These are phyloP conservation scores for Caenorhabditis wallacei DNA, from an alignment of 2,888 invertebrate species.

Conservation along the genomic window DNA sequence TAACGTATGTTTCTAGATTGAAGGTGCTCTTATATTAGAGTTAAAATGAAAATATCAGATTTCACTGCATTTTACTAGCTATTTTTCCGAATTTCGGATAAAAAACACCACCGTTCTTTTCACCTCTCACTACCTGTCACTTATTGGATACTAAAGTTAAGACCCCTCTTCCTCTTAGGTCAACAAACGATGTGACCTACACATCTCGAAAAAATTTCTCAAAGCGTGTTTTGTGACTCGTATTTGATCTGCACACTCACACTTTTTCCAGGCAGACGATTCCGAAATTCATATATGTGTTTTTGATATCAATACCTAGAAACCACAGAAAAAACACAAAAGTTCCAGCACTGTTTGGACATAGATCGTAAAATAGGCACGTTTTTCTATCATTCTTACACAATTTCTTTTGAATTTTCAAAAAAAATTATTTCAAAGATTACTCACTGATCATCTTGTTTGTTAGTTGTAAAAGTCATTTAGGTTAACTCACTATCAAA, in stretches of 20 bases:
- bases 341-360: slow-evolving; percentile 24
- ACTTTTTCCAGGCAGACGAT: slow-evolving; percentile 16
- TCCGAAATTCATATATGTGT: slow-evolving; percentile 2
- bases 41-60: too few species aligned
- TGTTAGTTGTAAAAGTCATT: too few species aligned
- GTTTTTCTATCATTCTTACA: slow-evolving; percentile 2
- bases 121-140: neutral
- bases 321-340: slow-evolving; percentile 27
- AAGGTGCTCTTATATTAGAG: too few species aligned
- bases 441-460: neutral
- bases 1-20: too few species aligned
- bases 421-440: neutral
- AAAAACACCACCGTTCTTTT: neutral
- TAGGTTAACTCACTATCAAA: too few species aligned
- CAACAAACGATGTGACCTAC: slow-evolving; percentile 49
- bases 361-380: slow-evolving; percentile 18
- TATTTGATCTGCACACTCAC: slow-evolving; percentile 39
- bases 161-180: slow-evolving; percentile 26
- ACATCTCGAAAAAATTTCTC: slow-evolving; percentile 22
- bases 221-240: slow-evolving; percentile 54
- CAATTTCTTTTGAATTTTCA: neutral
- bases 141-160: slow-evolving; percentile 13
- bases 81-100: too few species aligned
- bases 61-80: too few species aligned
- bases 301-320: slow-evolving; percentile 38